Evolutionary conservation across 2,113 vertebrate genomes (phyloP).

Genomic region (Crypturellus undulatus): DNA sequence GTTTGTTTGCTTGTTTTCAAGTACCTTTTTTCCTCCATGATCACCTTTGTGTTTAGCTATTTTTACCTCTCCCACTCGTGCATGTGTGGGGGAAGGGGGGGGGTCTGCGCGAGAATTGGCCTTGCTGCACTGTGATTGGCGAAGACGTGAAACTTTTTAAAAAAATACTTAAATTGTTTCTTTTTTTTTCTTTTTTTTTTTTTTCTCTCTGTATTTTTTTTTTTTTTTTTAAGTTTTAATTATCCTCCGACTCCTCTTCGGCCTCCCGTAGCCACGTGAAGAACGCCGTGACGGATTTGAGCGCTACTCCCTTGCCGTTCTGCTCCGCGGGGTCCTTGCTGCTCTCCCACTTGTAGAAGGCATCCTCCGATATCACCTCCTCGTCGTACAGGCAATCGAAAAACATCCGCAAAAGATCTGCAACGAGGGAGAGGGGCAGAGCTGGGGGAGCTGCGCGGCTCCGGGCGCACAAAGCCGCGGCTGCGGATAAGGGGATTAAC

Average conservation of each 20-base stretch:
- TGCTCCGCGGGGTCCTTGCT: conserved; percentile 97
- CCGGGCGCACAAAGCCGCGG: accelerated
- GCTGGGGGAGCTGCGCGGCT: accelerated
- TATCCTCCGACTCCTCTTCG: conserved; percentile 98
- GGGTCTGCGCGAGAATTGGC: conserved; percentile 83
- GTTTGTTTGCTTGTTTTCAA: conserved; percentile 75
- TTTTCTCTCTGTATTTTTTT: conserved; percentile 66
- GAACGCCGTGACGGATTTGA: conserved; percentile 95
- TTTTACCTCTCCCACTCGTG: conserved; percentile 78
- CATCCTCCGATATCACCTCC: conserved; percentile 98
- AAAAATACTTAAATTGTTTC: conserved; percentile 86
- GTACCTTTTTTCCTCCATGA: conserved; percentile 88
- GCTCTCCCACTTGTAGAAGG: conserved; percentile 97
- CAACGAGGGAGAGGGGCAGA: background rate
- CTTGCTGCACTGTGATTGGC: conserved; percentile 87
- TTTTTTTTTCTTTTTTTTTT: conserved; percentile 49
- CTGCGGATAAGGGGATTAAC: background rate
- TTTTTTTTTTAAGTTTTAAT: conserved; percentile 82
- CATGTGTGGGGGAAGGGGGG: conserved; percentile 75
- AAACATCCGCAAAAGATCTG: conserved; percentile 97
- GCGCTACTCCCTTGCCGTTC: conserved; percentile 92
- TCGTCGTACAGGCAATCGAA: conserved; percentile 98
- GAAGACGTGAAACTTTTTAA: conserved; percentile 83
- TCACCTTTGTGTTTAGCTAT: conserved; percentile 74
- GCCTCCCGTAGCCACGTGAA: conserved; percentile 98